phyloP scores from a whole-genome alignment of 2,113 vertebrate species.

The Oreotrochilus melanogaster region DNA sequence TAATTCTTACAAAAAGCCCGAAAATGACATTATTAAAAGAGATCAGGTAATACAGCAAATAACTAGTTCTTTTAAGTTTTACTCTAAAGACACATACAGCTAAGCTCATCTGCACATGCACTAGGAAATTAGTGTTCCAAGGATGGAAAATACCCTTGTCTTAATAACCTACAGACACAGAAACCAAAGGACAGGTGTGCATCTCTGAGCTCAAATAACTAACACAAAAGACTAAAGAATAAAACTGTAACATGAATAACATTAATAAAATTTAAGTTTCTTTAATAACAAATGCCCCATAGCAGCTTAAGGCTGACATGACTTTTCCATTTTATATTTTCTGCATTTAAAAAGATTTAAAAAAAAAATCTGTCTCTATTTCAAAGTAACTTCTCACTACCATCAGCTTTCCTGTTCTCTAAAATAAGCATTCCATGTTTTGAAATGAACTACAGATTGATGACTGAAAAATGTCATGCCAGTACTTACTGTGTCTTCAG shows the following conservation, averaged over 20 bases:
- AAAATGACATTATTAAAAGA: neutral
- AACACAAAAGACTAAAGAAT: slow-evolving; percentile 41
- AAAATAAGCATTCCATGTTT: neutral
- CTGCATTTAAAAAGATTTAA: slow-evolving; percentile 26
- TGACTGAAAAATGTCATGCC: neutral
- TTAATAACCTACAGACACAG: slow-evolving; percentile 34
- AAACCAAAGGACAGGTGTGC: slow-evolving; percentile 57
- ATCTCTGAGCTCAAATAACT: slow-evolving; percentile 3
- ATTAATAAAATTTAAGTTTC: neutral
- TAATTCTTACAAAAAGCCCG: neutral
- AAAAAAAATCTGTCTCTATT: neutral
- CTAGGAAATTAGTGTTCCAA: slow-evolving; percentile 12
- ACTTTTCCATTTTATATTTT: neutral
- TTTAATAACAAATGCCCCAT: slow-evolving; percentile 27
- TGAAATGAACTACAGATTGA: neutral
- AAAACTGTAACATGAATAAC: neutral
- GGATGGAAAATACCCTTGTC: neutral
- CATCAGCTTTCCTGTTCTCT: neutral
- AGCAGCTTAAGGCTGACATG: neutral
- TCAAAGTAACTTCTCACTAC: neutral
- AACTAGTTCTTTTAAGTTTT: neutral
- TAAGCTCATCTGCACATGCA: neutral
- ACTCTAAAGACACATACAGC: neutral
- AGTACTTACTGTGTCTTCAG: neutral
- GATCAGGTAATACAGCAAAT: neutral